Percentiles rank a stretch among this genome's conserved stretches.
Conservation (phyloP, 1,140 invertebrate genomes). For the Panulirus ornatus region DNA sequence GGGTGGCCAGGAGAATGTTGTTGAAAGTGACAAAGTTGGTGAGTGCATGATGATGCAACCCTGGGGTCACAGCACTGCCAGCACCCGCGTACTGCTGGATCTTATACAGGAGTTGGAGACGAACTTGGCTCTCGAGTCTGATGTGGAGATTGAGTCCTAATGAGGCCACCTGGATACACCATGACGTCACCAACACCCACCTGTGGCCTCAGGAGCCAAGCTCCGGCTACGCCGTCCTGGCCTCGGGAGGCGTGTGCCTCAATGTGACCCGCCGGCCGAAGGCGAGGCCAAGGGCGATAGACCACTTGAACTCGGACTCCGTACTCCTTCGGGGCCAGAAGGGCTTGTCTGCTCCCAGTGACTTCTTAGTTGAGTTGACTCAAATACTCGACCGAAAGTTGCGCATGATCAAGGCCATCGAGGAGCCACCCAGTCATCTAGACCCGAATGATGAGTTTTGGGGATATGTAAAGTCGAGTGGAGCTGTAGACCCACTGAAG, state of each 20-base stretch:
- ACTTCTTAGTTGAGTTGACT: slow-evolving; percentile 18
- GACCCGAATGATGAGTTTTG: slow-evolving; percentile 1
- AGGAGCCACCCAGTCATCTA: neutral
- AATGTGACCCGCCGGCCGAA: slow-evolving; percentile 4
- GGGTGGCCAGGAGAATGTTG: too few relatives aligned
- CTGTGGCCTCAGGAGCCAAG: neutral
- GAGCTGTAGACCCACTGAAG: neutral
- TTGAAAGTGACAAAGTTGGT: too few relatives aligned
- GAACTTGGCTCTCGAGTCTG: neutral
- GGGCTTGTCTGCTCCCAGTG: neutral
- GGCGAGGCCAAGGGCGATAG: neutral
- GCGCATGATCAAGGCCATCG: neutral
- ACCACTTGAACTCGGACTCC: neutral
- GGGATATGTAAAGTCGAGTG: neutral
- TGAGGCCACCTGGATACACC: too few relatives aligned
- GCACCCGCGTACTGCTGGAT: slow-evolving; percentile 8
- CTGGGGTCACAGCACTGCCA: neutral
- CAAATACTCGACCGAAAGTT: slow-evolving; percentile 27
- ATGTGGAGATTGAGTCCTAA: neutral
- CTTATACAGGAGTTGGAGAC: slow-evolving; percentile 42
- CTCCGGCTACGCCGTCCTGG: neutral
- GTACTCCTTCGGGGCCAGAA: neutral
- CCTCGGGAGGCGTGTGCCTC: neutral
- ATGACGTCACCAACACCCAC: neutral
- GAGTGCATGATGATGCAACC: neutral